phyloP scores from a whole-genome alignment of 2,888 invertebrate genomes.

The Mimas tiliae region DNA sequence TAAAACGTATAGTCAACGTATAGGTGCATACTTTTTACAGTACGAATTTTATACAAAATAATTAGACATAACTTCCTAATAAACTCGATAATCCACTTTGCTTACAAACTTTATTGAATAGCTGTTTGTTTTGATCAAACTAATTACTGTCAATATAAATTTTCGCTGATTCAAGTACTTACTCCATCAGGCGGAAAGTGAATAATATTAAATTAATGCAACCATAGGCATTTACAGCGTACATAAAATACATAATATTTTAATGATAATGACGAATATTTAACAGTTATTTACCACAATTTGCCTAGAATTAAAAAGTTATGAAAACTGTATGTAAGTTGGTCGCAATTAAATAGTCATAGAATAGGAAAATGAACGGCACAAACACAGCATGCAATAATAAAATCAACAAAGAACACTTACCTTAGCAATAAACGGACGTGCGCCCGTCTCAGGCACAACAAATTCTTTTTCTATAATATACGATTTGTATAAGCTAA shows the following conservation, averaged over 20 bases:
- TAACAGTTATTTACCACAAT: background rate
- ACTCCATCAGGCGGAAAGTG: background rate
- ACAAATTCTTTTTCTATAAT: constrained; percentile 61
- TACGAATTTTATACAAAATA: background rate
- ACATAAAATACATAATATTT: background rate
- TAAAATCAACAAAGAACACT: constrained; percentile 59
- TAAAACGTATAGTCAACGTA: background rate
- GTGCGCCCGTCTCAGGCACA: constrained; percentile 66
- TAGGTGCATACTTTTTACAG: too few species aligned
- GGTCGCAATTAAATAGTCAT: constrained; percentile 40
- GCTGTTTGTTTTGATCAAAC: constrained; percentile 21
- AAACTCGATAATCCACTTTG: background rate
- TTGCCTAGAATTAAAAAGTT: constrained; percentile 33
- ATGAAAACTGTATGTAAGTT: constrained; percentile 52
- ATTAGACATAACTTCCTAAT: background rate
- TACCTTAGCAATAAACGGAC: constrained; percentile 71
- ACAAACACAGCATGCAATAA: constrained; percentile 31
- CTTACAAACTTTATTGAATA: constrained; percentile 1
- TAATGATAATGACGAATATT: background rate
- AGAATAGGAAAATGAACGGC: constrained; percentile 23
- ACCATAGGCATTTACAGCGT: background rate
- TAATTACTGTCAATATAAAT: constrained; percentile 19
- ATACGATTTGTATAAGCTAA: constrained; percentile 65
- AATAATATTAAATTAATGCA: background rate
- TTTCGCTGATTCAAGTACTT: background rate